Evolutionary conservation across 2,113 vertebrate genomes (phyloP).

Genomic region (Euleptes europaea): DNA sequence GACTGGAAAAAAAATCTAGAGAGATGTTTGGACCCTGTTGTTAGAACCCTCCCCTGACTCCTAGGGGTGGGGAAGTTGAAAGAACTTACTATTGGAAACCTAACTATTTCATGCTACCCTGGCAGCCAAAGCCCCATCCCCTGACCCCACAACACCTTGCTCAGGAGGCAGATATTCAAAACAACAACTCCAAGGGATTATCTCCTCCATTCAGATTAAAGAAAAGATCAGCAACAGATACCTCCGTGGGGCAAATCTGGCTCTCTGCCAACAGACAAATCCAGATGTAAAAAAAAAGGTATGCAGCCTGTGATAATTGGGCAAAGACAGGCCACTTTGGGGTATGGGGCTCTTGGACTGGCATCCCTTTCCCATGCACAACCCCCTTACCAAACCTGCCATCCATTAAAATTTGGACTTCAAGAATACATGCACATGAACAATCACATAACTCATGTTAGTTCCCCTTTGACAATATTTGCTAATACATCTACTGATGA

Average conservation of each 20-base stretch:
- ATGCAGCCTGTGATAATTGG: neutral
- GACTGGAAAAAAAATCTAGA: fast-evolving
- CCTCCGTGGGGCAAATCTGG: neutral
- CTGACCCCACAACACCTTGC: neutral
- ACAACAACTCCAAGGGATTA: neutral
- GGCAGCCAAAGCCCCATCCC: neutral
- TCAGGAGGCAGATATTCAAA: no score
- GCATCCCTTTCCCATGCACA: no score
- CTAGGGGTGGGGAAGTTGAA: neutral
- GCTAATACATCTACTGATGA: neutral
- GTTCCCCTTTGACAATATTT: neutral
- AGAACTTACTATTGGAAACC: neutral
- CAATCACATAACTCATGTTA: neutral
- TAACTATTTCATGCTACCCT: neutral
- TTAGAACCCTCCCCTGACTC: neutral
- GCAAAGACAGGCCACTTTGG: no score
- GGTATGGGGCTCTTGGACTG: no score
- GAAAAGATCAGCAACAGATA: neutral
- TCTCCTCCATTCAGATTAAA: neutral
- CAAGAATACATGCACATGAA: no score
- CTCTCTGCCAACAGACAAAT: neutral
- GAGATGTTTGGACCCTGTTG: neutral
- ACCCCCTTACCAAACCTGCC: neutral
- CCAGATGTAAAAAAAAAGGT: neutral
- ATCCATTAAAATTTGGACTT: neutral